Percentiles rank a stretch among this genome's conserved stretches.
Evolutionary conservation across 2,797 vertebrate species (phyloP).

Genomic region (Vireo griseus): DNA sequence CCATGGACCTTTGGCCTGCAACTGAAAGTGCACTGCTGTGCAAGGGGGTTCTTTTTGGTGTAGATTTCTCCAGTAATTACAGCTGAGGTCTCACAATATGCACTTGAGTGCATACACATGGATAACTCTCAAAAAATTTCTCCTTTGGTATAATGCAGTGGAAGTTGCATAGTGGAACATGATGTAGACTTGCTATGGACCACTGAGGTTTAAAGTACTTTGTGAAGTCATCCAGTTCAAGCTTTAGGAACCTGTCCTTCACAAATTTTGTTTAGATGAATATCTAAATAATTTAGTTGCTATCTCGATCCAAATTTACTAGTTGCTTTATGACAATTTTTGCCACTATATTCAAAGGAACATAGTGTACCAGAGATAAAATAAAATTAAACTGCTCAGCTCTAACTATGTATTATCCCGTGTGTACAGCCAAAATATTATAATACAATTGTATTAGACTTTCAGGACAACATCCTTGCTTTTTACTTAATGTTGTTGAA

Average conservation of each 20-base stretch:
- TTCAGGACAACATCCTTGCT: neutral
- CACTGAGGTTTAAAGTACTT: neutral
- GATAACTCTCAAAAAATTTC: neutral
- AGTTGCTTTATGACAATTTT: neutral
- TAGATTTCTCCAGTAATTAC: neutral
- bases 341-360: neutral
- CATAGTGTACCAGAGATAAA: neutral
- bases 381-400: neutral
- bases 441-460: neutral
- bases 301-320: neutral
- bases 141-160: neutral
- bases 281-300: no score
- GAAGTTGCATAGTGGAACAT: neutral
- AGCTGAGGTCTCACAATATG: neutral
- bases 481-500: neutral
- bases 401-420: neutral
- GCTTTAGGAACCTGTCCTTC: neutral
- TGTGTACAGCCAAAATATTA: neutral
- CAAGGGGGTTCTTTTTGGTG: neutral
- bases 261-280: neutral
- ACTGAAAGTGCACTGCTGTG: neutral
- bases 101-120: neutral
- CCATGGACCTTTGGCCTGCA: neutral
- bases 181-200: no score
- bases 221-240: neutral